Evolutionary conservation across 2,888 invertebrate genomes (phyloP), one percentile per base, ranked within the genome.

Genomic region (Lasioglossum malachurum): DNA sequence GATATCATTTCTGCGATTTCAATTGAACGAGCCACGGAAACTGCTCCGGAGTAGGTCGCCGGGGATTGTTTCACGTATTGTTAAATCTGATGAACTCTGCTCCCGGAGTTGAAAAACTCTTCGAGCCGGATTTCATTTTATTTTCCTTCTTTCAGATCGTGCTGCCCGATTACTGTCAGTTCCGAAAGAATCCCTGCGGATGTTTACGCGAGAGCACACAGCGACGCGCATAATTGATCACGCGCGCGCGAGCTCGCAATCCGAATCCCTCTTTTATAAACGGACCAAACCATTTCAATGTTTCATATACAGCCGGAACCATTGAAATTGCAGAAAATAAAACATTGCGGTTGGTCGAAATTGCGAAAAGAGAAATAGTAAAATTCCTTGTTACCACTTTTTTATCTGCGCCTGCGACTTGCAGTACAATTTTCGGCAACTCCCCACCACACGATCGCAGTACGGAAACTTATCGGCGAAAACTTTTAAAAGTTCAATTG

Each of bases 1-100:
- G 64, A 83, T 88, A 82, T 77, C 81, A 44, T 79, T 86, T 81
- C 83, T 38, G 46, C 73, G 41, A 82, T 57, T 83, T 79, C 76
- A 60, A 81, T 83, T 57, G 88, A 83, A 83, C 78, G 44, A 80
- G 74, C 27, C 23, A 46, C 44, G 46, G 35, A 27, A 31, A 80
- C 57, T 73, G 49, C 64, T 19, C 27, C 19, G 35, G 19, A 77
- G 46, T 74, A 31, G n/a, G 75, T 73, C 82, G 57, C 38, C 16
- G 16, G 46, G 27, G 41, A 83, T 75, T 83, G 31, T 75, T 83
- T 44, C 41, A 4, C 12, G 53, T 74, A 67, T 57, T 35, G 75
- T 49, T 41, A 83, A 75, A 80, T 71, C 71, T 23, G 71, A 19
- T 19, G 46, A 74, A 82, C 57, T 75, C n/a, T 19, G 23, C 14